A percentile compares a stretch with the other conserved stretches of the same genome.
Evolutionary conservation across 92 coral and sea anemone genomes (phyloP).

Genomic region (Palythoa caribaeorum): DNA sequence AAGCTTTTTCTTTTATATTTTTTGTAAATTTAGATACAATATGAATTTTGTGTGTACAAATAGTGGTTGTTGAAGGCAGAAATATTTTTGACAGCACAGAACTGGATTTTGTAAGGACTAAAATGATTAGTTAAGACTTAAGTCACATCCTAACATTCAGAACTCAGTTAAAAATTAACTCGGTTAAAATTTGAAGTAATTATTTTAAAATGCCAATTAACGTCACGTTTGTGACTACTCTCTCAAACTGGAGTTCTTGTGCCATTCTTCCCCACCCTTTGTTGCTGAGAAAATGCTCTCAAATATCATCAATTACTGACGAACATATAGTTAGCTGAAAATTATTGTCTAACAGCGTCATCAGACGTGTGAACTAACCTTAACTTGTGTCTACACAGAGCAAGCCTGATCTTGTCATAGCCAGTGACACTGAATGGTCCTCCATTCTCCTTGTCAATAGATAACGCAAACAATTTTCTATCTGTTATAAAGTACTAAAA

Average conservation of each 20-base stretch:
- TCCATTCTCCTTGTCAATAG: no score
- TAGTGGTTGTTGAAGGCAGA: background rate
- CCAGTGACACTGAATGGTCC: no score
- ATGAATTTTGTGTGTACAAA: background rate
- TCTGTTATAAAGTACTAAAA: no score
- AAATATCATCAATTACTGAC: no score
- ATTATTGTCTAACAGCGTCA: no score
- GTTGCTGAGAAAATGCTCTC: conserved; percentile 3
- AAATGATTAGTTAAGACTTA: background rate
- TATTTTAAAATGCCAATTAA: background rate
- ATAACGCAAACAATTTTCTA: no score
- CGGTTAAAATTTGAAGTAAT: background rate
- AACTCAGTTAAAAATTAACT: background rate
- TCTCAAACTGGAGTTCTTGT: conserved; percentile 40
- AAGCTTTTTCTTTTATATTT: background rate
- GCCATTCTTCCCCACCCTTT: conserved; percentile 37
- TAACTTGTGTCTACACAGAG: no score
- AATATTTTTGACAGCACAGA: background rate
- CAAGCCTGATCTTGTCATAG: no score
- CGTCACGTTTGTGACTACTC: background rate
- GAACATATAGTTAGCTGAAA: no score
- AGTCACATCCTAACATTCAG: background rate
- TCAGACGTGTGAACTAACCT: no score
- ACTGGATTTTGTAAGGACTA: background rate
- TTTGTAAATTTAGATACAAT: background rate